Base-by-base conservation (phyloP, 2,113 vertebrate species). In the Pungitius pungitius region DNA sequence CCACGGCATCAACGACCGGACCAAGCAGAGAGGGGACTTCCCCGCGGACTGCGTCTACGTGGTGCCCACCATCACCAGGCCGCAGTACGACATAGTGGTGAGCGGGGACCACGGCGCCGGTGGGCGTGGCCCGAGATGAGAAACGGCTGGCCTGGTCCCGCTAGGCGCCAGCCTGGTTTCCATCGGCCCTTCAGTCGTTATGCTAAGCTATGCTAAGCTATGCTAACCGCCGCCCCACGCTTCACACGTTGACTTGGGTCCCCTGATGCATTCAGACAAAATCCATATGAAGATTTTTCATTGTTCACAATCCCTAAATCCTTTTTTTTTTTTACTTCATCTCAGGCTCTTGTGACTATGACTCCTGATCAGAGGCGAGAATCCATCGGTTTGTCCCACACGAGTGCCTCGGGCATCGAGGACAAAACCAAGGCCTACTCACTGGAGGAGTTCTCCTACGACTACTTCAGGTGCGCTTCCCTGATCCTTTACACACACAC, bases 371-470 rank as follows among this genome's bases (percentile, higher is more conserved):
- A 99, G 91, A 95, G 96, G 67, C 94, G 97, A 56, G 96, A 97
- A 24, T 94, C 96, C 5, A 88, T 96, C 56, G 91, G 89, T 67
- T 88, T 95, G n/a, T 88, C 97, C n/a, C 95, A 97, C 85, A 75
- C 95, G 80, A 90, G 83, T 13, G 69, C 93, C 1, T 78, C 88
- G 0, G 95, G 96, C 55, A 93, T 85, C 0, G 95, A 96, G 85
- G 96, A 94, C 75, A 94, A 93, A 80, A 54, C 91, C 2, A 98
- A 97, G 68, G 95, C 95, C 0, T 98, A 98, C 89, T 99, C 97
- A 0, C 90, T 99, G 92, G 97, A 99, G 85, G 97, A 99, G 72
- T 99, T 96, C 87, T 99, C 97, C 70, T 98, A 96, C 0, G 96
- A 99, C 87, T 95, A 97, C 89, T 99, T 99, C 91, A 97, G 98